Base-by-base conservation (phyloP, 2,797 vertebrate genomes). In the Acrocephalus scirpaceus region DNA sequence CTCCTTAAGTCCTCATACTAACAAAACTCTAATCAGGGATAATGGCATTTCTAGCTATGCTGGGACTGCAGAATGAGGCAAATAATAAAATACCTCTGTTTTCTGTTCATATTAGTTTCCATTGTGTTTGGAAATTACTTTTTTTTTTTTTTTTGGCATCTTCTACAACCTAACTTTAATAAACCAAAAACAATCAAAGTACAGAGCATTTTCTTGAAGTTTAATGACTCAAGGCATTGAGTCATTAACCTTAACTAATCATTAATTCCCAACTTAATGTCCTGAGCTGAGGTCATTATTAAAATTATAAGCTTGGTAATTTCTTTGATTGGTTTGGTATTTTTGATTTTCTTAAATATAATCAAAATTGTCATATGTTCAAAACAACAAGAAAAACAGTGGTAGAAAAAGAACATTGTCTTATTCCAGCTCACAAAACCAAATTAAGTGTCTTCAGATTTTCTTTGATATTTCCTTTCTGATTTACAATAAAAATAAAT, bases 161-260 rank as follows among this genome's bases (percentile, higher is more conserved):
- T 91, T 94, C 58, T 57, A 69, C 47, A 93, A 88, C 19, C 57
- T 71, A 92, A 88, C 88, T 92, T 92, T 86, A 96, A 95, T 95
- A 97, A 92, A 97, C 78, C 60, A 93, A 95, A 96, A 97, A 62
- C 50, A 88, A 96, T 92, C 85, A 56, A 96, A 96, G 89, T 88
- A 91, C 67, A 88, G 83, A 70, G 67, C 75, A 90, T 95, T 97
- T 97, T 93, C 89, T 88, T 94, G 73, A 92, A 94, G 78, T 95
- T 97, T 96, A 97, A 97, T 94, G 96, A 94, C 89, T 96, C 92
- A 95, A 95, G 51, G 83, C 88, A 91, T 45, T 91, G 92, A 94
- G 94, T 78, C 93, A 97, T 97, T 97, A 97, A 97, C 96, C 96
- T 96, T 96, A 97, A 96, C 97, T 95, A 93, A 96, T 96, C 97